Conservation (phyloP, 2,797 vertebrate genomes). For the Sebastes iracundus region DNA sequence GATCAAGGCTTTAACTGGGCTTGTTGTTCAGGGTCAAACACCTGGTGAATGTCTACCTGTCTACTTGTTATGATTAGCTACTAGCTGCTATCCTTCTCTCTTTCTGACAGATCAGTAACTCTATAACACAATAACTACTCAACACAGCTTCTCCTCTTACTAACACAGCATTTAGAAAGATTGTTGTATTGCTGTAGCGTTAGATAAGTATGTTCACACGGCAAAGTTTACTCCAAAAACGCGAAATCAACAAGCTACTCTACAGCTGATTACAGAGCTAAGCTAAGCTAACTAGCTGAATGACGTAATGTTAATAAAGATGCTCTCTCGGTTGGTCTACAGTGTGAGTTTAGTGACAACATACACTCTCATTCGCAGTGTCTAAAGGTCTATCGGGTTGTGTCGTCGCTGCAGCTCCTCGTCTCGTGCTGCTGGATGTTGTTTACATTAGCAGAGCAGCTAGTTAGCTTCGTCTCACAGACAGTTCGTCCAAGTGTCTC, state of each 20-base stretch:
- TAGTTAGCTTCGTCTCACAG: conserved; percentile 52
- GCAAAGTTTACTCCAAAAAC: background rate
- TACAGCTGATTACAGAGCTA: conserved; percentile 41
- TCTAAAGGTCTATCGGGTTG: background rate
- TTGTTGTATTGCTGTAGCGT: accelerated
- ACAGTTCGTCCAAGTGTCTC: conserved; percentile 61
- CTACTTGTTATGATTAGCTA: conserved; percentile 23
- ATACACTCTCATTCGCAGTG: conserved; percentile 42
- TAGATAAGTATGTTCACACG: background rate
- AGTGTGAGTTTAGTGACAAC: conserved; percentile 6
- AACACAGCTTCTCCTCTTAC: background rate
- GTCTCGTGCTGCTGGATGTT: conserved; percentile 38
- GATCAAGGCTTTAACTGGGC: background rate
- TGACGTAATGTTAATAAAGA: background rate
- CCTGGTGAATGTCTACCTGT: background rate
- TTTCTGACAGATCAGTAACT: background rate
- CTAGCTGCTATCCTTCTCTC: background rate
- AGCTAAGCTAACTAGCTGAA: background rate
- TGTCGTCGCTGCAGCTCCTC: conserved; percentile 39
- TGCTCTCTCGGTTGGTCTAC: background rate
- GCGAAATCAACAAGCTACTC: conserved; percentile 3
- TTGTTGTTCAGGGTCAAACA: background rate
- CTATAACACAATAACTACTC: background rate
- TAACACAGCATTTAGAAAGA: background rate
- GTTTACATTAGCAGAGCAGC: conserved; percentile 61